Conservation (phyloP, 2,888 invertebrate species). For the Athalia circularis region DNA sequence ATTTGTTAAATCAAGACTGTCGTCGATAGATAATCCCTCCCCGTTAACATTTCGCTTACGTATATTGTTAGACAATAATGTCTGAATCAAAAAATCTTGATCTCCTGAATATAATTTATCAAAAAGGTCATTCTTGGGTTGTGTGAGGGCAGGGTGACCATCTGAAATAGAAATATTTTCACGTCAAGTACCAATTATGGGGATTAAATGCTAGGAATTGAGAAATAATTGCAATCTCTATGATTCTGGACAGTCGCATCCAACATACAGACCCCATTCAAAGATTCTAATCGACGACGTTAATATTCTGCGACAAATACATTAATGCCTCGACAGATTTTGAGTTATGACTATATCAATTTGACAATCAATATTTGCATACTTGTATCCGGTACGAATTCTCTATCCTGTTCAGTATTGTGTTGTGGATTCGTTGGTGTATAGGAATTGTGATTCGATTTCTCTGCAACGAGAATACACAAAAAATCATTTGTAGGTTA, state of each 20-base stretch:
- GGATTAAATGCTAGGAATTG: background rate
- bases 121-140: slow-evolving; percentile 18
- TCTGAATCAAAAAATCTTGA: slow-evolving; percentile 8
- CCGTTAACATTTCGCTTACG: slow-evolving; percentile 1
- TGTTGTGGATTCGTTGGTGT: background rate
- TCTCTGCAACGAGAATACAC: slow-evolving; percentile 10
- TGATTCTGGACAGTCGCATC: no score
- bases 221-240: background rate
- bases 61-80: slow-evolving; percentile 2
- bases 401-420: background rate
- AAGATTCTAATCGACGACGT: no score
- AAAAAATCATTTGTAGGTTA: background rate
- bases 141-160: background rate
- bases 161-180: slow-evolving; percentile 25
- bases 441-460: background rate
- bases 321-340: no score
- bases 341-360: background rate
- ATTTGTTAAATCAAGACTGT: background rate
- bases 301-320: no score
- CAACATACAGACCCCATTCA: no score
- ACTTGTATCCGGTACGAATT: slow-evolving; percentile 20
- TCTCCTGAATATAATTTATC: slow-evolving; percentile 2
- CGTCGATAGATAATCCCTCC: background rate
- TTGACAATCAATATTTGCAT: background rate
- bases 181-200: background rate